Conservation (phyloP, 2,797 vertebrate genomes). For the Spinus pinus region DNA sequence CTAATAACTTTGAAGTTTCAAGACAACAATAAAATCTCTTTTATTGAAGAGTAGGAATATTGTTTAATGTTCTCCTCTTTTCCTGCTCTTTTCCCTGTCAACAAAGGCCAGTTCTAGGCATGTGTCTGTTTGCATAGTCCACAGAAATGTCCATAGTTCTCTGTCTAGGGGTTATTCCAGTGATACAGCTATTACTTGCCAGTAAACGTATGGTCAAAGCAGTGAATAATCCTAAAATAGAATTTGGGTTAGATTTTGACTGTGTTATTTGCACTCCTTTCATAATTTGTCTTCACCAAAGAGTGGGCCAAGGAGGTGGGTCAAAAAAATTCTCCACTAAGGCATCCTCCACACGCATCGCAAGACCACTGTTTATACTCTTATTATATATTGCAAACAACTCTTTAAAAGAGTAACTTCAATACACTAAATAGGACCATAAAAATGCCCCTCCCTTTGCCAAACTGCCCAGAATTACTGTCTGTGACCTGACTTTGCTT, state of each 20-base stretch:
- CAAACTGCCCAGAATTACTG: background rate
- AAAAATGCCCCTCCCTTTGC: background rate
- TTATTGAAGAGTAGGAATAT: background rate
- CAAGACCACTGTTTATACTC: background rate
- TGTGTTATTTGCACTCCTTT: background rate
- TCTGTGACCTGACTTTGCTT: background rate
- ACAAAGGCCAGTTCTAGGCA: background rate
- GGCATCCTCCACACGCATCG: background rate
- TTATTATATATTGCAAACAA: background rate
- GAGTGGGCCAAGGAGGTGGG: background rate
- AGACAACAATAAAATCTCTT: background rate
- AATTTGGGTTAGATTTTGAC: background rate
- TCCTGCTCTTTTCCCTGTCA: background rate
- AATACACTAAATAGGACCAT: background rate
- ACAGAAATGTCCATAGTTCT: background rate
- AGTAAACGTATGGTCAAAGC: background rate
- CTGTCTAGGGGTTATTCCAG: background rate
- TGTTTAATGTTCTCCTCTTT: background rate
- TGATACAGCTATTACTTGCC: background rate
- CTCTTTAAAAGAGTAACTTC: background rate
- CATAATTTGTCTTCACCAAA: background rate
- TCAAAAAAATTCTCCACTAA: background rate
- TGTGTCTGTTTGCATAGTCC: background rate
- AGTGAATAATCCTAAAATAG: background rate
- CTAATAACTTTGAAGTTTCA: background rate